Evolutionary conservation across 2,888 invertebrate genomes (phyloP), one percentile per base, ranked within the genome.

Genomic region (Archaeoteleia sp.): DNA sequence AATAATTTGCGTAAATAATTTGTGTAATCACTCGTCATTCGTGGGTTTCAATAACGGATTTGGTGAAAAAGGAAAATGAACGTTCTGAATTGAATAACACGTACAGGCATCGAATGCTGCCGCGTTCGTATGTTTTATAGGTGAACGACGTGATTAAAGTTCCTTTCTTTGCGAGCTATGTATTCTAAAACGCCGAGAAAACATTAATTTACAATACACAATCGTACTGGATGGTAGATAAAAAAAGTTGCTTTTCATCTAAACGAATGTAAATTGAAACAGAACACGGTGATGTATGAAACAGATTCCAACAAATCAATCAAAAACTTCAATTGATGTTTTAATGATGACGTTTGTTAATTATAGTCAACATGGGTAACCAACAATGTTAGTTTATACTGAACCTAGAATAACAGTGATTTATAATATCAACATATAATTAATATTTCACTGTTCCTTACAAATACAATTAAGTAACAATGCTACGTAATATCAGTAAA

Each of bases 1-100:
- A 43, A 54, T 34, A 54, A 43, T 32, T 39, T 13, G 2, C 51
- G n/a, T n/a, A n/a, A n/a, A n/a, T n/a, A n/a, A n/a, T n/a, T n/a
- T n/a, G n/a, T n/a, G n/a, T n/a, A n/a, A n/a, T n/a, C n/a, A n/a
- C n/a, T n/a, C n/a, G n/a, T n/a, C n/a, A 27, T 37, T 49, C 37
- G 27, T 35, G 12, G 35, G 23, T 49, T 27, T 27, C 49, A 35
- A 51, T 51, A 15, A 30, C 7, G 40, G 14, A 29, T 37, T 37
- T 27, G 27, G 20, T 15, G 49, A 49, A 49, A 15, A 27, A 23
- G 29, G 23, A 32, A 27, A 49, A 27, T 9, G 14, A 27, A 3
- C 20, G 35, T 17, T 8, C 8, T 5, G 30, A 37, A 30, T 40
- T 12, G 30, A 51, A 51, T 51, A 49, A 49, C 27, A 37, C 27